phyloP scores from a whole-genome alignment of 2,888 invertebrate species.

The Clanis bilineata region DNA sequence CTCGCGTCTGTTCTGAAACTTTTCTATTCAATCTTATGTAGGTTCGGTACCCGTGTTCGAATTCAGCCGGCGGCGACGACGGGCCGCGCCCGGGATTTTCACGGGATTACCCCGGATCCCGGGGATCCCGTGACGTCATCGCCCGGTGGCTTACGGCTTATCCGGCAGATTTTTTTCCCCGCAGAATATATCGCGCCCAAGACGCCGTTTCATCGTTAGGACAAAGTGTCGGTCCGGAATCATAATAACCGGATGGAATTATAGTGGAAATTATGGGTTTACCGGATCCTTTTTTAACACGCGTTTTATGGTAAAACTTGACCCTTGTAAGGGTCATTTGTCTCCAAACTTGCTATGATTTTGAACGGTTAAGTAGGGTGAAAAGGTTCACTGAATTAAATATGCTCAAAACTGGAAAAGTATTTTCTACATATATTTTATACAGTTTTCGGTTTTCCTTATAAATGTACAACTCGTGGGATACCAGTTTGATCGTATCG shows the following conservation, averaged over 20 bases:
- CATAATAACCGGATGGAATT: conserved; percentile 27
- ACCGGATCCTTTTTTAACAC: not conserved
- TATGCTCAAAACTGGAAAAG: too few relatives aligned
- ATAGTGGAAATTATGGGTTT: conserved; percentile 1
- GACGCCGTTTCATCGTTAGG: conserved; percentile 10
- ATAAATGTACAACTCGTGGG: too few relatives aligned
- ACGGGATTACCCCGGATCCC: conserved; percentile 44
- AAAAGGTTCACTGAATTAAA: too few relatives aligned
- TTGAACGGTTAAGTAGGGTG: too few relatives aligned
- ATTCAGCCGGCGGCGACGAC: conserved; percentile 39
- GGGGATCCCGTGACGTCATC: conserved; percentile 48
- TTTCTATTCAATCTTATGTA: conserved; percentile 7
- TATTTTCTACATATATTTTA: too few relatives aligned
- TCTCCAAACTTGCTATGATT: too few relatives aligned
- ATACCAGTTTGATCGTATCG: too few relatives aligned
- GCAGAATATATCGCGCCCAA: conserved; percentile 39
- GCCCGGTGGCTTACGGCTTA: conserved; percentile 57
- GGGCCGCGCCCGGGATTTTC: conserved; percentile 33
- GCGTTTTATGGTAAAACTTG: not conserved
- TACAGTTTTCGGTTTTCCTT: too few relatives aligned
- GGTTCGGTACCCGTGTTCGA: conserved; percentile 35
- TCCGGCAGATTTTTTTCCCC: conserved; percentile 51
- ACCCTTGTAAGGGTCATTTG: not conserved
- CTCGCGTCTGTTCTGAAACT: not conserved
- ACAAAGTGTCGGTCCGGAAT: conserved; percentile 34